Conservation (phyloP, 2,888 invertebrate genomes). For the Agonopterix subpropinquella region DNA sequence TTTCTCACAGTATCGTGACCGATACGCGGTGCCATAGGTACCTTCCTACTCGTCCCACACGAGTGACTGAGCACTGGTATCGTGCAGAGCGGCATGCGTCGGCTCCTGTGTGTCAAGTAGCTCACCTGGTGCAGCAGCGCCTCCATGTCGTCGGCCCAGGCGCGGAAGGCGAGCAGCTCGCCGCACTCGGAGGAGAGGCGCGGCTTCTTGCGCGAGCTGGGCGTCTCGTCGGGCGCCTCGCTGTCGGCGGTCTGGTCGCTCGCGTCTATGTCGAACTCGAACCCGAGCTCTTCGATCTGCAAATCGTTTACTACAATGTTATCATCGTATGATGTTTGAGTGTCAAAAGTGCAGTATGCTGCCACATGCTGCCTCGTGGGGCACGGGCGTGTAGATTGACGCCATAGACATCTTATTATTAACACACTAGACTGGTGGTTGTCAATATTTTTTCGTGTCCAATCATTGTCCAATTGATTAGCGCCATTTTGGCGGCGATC, state of each 20-base stretch:
- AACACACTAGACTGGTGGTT: too few species aligned
- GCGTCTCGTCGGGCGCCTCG: constrained; percentile 9
- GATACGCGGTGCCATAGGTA: too few species aligned
- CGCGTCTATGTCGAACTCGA: constrained; percentile 57
- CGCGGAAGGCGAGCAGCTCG: constrained; percentile 13
- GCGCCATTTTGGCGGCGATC: too few species aligned
- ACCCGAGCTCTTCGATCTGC: constrained; percentile 78
- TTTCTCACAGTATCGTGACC: too few species aligned
- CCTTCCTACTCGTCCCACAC: too few species aligned
- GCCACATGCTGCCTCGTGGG: too few species aligned
- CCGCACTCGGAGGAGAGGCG: constrained; percentile 30
- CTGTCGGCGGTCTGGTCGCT: not conserved
- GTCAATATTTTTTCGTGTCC: too few species aligned
- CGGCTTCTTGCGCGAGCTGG: constrained; percentile 42
- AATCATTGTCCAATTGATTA: too few species aligned
- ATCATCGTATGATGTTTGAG: not conserved
- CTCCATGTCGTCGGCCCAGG: constrained; percentile 18
- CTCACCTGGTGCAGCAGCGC: constrained; percentile 57
- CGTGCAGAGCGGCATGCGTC: not conserved
- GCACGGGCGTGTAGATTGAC: too few species aligned
- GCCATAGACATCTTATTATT: too few species aligned
- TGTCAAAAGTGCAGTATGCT: too few species aligned
- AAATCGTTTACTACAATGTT: constrained; percentile 2
- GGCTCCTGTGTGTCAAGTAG: not conserved
- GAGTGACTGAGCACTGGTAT: not conserved